Conservation (phyloP, 2,797 vertebrate genomes). For the Perodicticus potto region DNA sequence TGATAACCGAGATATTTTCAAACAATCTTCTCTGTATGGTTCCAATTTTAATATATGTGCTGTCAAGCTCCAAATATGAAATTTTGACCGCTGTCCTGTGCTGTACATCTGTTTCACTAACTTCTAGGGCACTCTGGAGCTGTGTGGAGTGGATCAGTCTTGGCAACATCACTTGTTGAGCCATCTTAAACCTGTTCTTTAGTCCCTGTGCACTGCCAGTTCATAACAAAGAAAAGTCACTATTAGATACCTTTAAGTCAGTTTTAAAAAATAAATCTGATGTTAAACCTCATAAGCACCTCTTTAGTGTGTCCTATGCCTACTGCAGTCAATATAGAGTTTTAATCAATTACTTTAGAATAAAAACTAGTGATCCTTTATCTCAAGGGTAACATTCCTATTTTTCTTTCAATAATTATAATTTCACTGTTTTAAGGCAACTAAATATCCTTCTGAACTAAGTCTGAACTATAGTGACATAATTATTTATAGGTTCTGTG, state of each 20-base stretch:
- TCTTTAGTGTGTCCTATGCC: neutral
- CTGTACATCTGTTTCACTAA: neutral
- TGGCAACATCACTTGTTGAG: neutral
- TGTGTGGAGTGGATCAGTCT: neutral
- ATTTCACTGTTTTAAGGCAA: neutral
- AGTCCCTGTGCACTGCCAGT: neutral
- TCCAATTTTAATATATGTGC: no score
- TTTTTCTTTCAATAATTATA: slow-evolving; percentile 31
- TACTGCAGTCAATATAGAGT: neutral
- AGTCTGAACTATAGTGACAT: neutral
- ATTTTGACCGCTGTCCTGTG: neutral
- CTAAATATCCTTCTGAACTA: slow-evolving; percentile 38
- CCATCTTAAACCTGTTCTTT: neutral
- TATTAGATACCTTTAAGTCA: neutral
- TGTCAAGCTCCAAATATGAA: neutral
- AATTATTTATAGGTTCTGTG: slow-evolving; percentile 38
- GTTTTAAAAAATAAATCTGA: slow-evolving; percentile 8
- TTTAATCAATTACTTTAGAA: slow-evolving; percentile 27
- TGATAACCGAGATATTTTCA: neutral
- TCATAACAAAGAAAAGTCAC: neutral
- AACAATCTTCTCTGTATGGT: neutral
- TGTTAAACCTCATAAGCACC: neutral
- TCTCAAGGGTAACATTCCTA: neutral
- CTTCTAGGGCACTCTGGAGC: neutral
- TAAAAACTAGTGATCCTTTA: slow-evolving; percentile 33